Evolutionary conservation across 1,140 invertebrate genomes (phyloP), one percentile per base, ranked within the genome.

Genomic region (Bemisia tabaci): DNA sequence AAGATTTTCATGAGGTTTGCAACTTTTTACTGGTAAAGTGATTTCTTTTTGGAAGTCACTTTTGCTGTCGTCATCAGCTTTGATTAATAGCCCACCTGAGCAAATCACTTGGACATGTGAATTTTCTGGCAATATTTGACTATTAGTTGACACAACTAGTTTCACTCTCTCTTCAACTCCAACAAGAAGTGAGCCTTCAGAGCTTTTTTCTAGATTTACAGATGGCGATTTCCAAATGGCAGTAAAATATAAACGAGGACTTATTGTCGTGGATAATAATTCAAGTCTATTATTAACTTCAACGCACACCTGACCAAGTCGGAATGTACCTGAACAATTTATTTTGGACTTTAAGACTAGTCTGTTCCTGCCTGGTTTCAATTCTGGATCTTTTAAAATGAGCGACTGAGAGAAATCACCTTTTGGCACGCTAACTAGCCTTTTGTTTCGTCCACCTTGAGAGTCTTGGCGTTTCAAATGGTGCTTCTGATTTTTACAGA

Each of bases 321-420:
- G 68, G 67, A 75, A 60, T 59, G 60, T 48, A 68, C 48, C 59
- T 25, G 60, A 12, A 67, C 21, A 63, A 12, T 24, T 62, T 65
- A 60, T 63, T 23, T 27, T 24, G 68, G n/a, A 65, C 64, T 65
- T 71, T 21, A 93, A 75, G 62, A 78, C 77, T 27, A 92, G 77
- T 1, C 81, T 77, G 76, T 94, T 94, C 11, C 79, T 65, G n/a
- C 91, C 91, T 0, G 91, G 90, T 69, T 81, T 77, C 58, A 89
- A 70, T 21, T 76, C 70, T 24, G 86, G 76, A 70, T 86, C 82
- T 22, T 81, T 72, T 11, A 76, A 76, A 27, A 74, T 75, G 22
- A 91, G 80, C 63, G 80, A 81, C 67, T 79, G 79, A 21, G 79
- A 82, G 69, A 88, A 91, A 76, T 90, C 87, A 64, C 79, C 79